Evolutionary conservation across 2,113 vertebrate genomes (phyloP).

Genomic region (Gambusia holbrooki): DNA sequence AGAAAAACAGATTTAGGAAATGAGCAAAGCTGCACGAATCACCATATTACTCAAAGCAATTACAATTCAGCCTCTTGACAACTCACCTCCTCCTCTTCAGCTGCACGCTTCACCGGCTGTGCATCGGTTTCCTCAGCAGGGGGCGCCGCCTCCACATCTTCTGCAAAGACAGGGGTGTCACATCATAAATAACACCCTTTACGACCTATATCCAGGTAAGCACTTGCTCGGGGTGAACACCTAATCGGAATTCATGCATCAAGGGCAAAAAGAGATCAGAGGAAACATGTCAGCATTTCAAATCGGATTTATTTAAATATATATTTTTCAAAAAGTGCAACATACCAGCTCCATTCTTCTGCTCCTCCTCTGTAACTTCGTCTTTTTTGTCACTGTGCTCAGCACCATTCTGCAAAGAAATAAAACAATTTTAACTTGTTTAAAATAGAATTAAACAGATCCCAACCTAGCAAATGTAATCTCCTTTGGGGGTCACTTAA

Average conservation of each 20-base stretch:
- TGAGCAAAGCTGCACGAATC: conserved; percentile 11
- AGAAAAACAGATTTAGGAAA: background rate
- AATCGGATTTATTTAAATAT: no score
- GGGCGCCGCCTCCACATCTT: conserved; percentile 72
- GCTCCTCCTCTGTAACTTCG: conserved; percentile 70
- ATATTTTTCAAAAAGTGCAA: background rate
- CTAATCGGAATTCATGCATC: background rate
- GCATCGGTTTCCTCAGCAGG: conserved; percentile 78
- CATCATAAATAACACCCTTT: conserved; percentile 28
- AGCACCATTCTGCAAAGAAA: conserved; percentile 76
- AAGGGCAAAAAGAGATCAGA: background rate
- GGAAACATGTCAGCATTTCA: background rate
- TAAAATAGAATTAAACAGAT: background rate
- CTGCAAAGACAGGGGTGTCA: conserved; percentile 48
- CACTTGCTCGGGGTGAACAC: background rate
- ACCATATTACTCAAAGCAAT: background rate
- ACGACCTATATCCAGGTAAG: background rate
- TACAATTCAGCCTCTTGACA: conserved; percentile 9
- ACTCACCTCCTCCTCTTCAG: conserved; percentile 82
- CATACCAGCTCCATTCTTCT: conserved; percentile 74
- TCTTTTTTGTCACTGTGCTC: conserved; percentile 78
- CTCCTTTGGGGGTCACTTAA: conserved; percentile 25
- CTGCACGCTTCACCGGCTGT: conserved; percentile 83
- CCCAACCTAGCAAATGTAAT: conserved; percentile 5
- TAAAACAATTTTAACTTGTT: background rate